Conservation (phyloP, 2,888 invertebrate species). For the Glomeris marginata region DNA sequence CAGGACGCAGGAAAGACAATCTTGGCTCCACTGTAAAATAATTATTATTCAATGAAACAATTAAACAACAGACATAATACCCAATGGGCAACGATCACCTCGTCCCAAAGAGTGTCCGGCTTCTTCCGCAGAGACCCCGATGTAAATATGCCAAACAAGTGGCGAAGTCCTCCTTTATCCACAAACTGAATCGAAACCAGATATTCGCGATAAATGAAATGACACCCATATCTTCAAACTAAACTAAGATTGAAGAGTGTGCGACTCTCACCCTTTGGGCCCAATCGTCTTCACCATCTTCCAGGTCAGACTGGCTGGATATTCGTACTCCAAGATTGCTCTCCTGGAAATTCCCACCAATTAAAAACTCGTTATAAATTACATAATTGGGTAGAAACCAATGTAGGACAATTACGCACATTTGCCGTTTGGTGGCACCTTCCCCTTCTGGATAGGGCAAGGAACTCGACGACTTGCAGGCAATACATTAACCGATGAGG, state of each 20-base stretch:
- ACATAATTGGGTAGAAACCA: too few species aligned
- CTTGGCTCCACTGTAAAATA: slow-evolving; percentile 66
- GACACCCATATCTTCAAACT: too few species aligned
- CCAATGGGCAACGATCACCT: slow-evolving; percentile 24
- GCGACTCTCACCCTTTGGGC: too few species aligned
- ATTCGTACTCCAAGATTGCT: too few species aligned
- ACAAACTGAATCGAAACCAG: slow-evolving; percentile 44
- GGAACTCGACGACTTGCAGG: slow-evolving; percentile 71
- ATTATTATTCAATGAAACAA: background rate
- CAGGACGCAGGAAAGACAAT: slow-evolving; percentile 72
- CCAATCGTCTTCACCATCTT: too few species aligned
- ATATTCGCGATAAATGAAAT: too few species aligned
- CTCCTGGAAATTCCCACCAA: too few species aligned
- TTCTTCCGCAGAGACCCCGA: slow-evolving; percentile 60
- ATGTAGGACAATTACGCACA: too few species aligned
- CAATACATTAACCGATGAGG: slow-evolving; percentile 93
- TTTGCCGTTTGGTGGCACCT: too few species aligned
- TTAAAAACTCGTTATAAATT: too few species aligned
- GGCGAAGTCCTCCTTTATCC: slow-evolving; percentile 68
- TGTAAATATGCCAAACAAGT: slow-evolving; percentile 83
- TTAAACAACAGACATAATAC: background rate
- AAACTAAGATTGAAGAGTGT: too few species aligned
- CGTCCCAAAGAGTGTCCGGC: slow-evolving; percentile 47
- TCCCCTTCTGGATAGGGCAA: slow-evolving; percentile 27
- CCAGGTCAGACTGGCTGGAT: too few species aligned